These are phyloP conservation scores for Ptilonorhynchus violaceus DNA, from an alignment of 2,113 vertebrate genomes.

Conservation along the genomic window DNA sequence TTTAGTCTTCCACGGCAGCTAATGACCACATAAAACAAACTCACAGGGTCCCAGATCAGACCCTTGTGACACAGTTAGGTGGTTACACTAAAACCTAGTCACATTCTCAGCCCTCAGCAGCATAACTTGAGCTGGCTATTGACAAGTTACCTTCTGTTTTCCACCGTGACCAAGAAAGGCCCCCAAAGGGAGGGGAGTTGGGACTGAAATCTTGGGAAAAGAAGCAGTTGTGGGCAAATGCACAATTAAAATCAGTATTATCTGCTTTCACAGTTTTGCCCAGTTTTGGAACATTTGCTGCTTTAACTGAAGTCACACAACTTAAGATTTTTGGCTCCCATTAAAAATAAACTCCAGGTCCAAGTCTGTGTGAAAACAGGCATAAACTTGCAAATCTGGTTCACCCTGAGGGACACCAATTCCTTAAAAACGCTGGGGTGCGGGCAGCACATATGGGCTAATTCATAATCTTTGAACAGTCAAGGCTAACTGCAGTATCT, in stretches of 20 bases:
- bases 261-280: not conserved
- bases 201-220: not conserved
- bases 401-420: not conserved
- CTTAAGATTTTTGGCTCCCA: not conserved
- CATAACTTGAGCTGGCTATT: not conserved
- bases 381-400: not conserved
- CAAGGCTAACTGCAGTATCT: not conserved
- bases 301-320: not conserved
- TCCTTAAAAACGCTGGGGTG: not conserved
- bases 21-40: not conserved
- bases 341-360: not conserved
- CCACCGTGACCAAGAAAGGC: not conserved
- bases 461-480: not conserved
- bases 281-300: not conserved
- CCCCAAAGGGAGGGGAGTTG: fast-evolving
- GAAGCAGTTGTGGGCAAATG: not conserved
- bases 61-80: not conserved
- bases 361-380: not conserved
- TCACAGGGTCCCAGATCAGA: not conserved
- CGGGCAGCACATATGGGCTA: fast-evolving
- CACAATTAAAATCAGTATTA: not conserved
- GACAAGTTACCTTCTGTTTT: not conserved
- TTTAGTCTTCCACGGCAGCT: not conserved
- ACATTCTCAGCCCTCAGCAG: not conserved
- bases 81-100: not conserved